These are phyloP conservation scores for Agrochola macilenta DNA, from an alignment of 2,888 invertebrate genomes.

Conservation along the genomic window DNA sequence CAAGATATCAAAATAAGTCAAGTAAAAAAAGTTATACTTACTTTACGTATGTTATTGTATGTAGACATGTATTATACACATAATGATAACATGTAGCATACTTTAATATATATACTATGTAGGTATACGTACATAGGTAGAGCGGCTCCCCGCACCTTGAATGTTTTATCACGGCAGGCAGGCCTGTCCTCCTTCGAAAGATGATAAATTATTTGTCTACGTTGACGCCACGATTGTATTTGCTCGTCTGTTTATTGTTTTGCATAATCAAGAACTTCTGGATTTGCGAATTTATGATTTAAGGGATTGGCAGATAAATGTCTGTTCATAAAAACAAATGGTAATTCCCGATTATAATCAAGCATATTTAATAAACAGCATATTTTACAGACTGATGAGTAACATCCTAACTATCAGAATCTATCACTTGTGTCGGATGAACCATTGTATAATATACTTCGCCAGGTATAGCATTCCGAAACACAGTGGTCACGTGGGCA, in stretches of 20 bases:
- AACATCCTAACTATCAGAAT: too few species aligned
- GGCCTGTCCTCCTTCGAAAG: conserved; percentile 67
- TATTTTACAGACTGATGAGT: too few species aligned
- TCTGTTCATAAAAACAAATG: not conserved
- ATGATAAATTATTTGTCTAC: conserved; percentile 73
- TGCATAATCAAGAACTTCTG: conserved; percentile 53
- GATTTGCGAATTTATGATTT: conserved; percentile 22
- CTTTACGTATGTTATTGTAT: not conserved
- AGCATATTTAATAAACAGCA: not conserved
- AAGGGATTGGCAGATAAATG: not conserved
- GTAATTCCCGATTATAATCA: not conserved
- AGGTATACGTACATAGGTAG: not conserved
- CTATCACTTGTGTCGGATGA: too few species aligned
- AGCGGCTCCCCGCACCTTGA: conserved; percentile 54
- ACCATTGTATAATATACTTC: too few species aligned
- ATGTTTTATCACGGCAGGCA: conserved; percentile 71
- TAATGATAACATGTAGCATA: too few species aligned
- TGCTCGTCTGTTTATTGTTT: conserved; percentile 44
- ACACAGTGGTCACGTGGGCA: too few species aligned
- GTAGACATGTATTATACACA: not conserved
- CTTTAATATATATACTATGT: too few species aligned
- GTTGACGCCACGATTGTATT: conserved; percentile 58
- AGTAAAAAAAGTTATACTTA: not conserved
- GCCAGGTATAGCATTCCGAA: too few species aligned
- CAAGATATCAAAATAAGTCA: not conserved